Evolutionary conservation across 2,113 vertebrate genomes (phyloP), one percentile per base, ranked within the genome.

Genomic region (Clarias magur): DNA sequence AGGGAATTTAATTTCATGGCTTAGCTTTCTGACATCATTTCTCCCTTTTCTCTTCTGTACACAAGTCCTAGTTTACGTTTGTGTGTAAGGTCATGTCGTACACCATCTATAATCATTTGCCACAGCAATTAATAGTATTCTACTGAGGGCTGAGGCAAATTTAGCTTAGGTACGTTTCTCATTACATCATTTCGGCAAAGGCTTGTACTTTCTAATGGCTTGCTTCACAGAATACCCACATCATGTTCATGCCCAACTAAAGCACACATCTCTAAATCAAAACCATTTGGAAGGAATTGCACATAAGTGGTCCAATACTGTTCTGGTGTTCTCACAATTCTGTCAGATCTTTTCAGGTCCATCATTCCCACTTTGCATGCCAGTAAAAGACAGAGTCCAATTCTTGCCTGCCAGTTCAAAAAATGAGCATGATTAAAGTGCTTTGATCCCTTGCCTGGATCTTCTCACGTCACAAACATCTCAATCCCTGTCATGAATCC

Each of bases 261-360:
- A 1, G 8, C 60, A 67, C 48, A 23, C 63, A 13, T 38, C 30
- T 86, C 63, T 81, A 27, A 67, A 87, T 25, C 48, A 30, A 83
- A 87, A 83, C 60, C 86, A 78, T 56, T 67, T 83, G 60, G 19
- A 76, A 1, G 60, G 27, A 56, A 76, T 56, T 56, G 81, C 38
- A 60, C 25, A 56, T 16, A 83, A 68, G 30, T 42, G 21, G 23
- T 78, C 23, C 60, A 67, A 25, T 25, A 23, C 42, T 67, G 8
- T 57, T 57, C 59, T 54, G 13, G 57, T 62, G 30, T 82, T 87
- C 59, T 57, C 17, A 82, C 80, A 83, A 87, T 65, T 80, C 85
- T 86, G 76, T 86, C 78, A 59, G 48, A 57, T 42, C 59, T 48
- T 53, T 70, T 42, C 78, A 70, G 62, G 48, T 70, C 62, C 17